Percentiles rank a stretch among this genome's conserved stretches.
These are phyloP conservation scores for Ophion slaviceki DNA, from an alignment of 2,888 invertebrate species.

Conservation along the genomic window DNA sequence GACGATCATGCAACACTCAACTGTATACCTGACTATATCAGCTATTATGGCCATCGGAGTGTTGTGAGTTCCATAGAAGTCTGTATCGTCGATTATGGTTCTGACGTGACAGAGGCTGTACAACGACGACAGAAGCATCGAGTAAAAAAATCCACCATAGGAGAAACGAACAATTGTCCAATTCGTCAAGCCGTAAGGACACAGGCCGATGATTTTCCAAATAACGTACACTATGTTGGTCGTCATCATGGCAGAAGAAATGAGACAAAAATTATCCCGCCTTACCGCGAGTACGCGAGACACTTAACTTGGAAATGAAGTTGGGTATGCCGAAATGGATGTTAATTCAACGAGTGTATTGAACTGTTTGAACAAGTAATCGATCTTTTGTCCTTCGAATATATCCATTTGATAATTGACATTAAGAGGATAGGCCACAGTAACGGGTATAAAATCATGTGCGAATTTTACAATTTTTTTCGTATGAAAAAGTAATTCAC, in stretches of 20 bases:
- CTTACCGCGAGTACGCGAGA: background rate
- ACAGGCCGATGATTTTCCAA: constrained; percentile 53
- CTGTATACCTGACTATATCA: background rate
- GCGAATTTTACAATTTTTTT: too few relatives aligned
- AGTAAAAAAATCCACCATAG: constrained; percentile 35
- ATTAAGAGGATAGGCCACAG: too few relatives aligned
- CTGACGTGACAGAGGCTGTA: constrained; percentile 20
- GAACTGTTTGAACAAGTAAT: constrained; percentile 27
- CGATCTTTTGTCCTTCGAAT: too few relatives aligned
- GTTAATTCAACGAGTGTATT: constrained; percentile 7
- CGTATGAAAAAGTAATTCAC: too few relatives aligned
- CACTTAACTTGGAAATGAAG: background rate
- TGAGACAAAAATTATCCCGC: background rate
- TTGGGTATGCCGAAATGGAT: background rate
- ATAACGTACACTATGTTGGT: constrained; percentile 37
- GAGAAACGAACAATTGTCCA: constrained; percentile 28
- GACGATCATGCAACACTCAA: constrained; percentile 43
- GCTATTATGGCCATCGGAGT: constrained; percentile 34
- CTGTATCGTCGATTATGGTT: background rate
- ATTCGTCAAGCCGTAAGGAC: constrained; percentile 34
- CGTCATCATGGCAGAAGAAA: background rate
- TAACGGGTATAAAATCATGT: too few relatives aligned
- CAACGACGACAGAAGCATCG: background rate
- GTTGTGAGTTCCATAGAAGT: background rate
- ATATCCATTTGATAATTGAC: too few relatives aligned